phyloP scores from a whole-genome alignment of 2,113 vertebrate species.

The Thalassarche chlororhynchos region DNA sequence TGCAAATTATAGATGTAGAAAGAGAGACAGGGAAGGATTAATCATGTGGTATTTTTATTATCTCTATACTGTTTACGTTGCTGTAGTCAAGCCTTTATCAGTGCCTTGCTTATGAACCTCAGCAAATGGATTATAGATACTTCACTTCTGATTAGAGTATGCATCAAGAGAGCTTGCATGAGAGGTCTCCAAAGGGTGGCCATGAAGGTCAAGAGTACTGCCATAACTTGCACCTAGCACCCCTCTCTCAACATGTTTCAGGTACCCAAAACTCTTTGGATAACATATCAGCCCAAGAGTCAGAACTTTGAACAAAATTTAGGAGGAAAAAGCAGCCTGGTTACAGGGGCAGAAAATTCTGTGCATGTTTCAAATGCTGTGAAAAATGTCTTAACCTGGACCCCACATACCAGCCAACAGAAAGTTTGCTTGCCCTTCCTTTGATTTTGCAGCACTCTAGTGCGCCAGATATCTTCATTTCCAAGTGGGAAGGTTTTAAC shows the following conservation, averaged over 20 bases:
- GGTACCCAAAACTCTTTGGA: background rate
- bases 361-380: background rate
- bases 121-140: background rate
- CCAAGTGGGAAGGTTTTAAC: background rate
- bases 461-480: background rate
- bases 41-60: background rate
- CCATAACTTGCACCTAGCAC: background rate
- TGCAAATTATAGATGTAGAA: background rate
- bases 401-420: background rate
- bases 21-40: background rate
- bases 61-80: background rate
- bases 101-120: background rate
- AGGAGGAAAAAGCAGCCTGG: background rate
- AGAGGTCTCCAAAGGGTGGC: background rate
- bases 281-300: background rate
- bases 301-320: background rate
- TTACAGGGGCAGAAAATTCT: background rate
- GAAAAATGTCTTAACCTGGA: background rate
- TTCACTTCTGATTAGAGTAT: background rate
- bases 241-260: background rate
- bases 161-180: background rate
- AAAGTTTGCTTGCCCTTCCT: background rate
- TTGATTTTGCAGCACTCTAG: background rate
- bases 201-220: background rate
- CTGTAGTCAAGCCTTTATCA: background rate